Evolutionary conservation across 2,113 vertebrate genomes (phyloP), one percentile per base, ranked within the genome.

Genomic region (Mola mola): DNA sequence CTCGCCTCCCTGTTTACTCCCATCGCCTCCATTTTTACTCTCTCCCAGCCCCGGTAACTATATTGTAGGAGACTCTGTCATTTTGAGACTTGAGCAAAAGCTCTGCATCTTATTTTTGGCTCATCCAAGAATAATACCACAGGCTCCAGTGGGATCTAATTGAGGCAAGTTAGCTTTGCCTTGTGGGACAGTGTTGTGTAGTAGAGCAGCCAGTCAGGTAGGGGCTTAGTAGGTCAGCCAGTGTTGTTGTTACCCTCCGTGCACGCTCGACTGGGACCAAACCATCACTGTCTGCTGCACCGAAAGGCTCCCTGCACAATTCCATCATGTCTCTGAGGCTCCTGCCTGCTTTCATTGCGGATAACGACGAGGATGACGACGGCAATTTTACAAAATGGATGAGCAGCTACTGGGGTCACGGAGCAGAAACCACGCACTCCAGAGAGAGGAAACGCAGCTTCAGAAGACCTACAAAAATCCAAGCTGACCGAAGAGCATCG

Each of bases 401-500:
- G 96, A 98, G 96, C 80, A 98, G 96, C 66, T 98, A 94, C 87
- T 98, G 96, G 96, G 96, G 96, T 31, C 96, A 98, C 53, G 94
- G 86, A 31, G 87, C 91, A 43, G 86, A 89, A 0, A 78, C 90
- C 1, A 92, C 92, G 36, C 76, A 80, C 4, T 72, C 89, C 66
- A 92, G 89, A 59, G 92, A 93, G 6, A 75, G 86, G 25, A 93
- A 90, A 78, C 70, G 86, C 66, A 89, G 93, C 46, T 93, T 89
- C 83, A 92, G 90, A 69, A 84, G 50, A 41, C 73, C 90, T 36
- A 22, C 77, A 4, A 87, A 28, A 33, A 19, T 33, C 0, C 72
- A 83, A 0, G 57, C 19, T 5, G 91, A 93, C 56, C 91, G 96
- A 62, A 93, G 95, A 68, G 92, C 94, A 38, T 97, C 95, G 1